Conservation (phyloP, 2,113 vertebrate genomes). For the Zeus faber region DNA sequence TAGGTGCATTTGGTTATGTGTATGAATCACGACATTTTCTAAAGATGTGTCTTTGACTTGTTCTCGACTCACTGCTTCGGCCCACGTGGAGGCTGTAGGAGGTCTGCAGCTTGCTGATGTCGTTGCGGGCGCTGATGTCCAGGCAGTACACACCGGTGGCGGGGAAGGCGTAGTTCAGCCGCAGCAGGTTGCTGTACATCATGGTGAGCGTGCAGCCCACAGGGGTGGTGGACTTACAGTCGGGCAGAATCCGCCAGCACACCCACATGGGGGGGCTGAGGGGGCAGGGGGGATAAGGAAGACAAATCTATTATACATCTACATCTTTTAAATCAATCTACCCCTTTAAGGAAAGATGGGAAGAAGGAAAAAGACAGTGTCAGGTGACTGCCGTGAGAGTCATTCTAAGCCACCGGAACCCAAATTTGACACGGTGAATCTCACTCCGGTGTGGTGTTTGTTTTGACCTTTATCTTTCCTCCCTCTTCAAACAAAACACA, state of each 20-base stretch:
- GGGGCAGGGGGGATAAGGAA: no score
- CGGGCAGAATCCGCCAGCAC: conserved; percentile 83
- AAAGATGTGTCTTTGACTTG: no score
- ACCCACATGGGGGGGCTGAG: conserved; percentile 79
- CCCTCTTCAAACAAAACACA: no score
- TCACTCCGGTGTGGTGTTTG: no score
- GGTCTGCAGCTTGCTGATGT: conserved; percentile 76
- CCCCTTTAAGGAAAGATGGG: no score
- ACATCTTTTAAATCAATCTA: no score
- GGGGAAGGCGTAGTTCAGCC: conserved; percentile 79
- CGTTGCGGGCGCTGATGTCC: conserved; percentile 77
- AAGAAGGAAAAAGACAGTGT: not conserved
- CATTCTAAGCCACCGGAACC: no score
- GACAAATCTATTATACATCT: no score
- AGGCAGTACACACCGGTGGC: conserved; percentile 79
- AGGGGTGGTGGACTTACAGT: conserved; percentile 68
- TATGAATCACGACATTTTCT: no score
- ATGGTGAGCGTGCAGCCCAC: conserved; percentile 76
- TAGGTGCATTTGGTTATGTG: no score
- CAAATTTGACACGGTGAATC: not conserved
- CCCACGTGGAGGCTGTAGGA: conserved; percentile 79
- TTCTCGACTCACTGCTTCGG: conserved; percentile 73
- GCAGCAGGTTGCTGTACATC: conserved; percentile 72
- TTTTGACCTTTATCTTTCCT: no score
- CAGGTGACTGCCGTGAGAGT: not conserved